Conservation (phyloP, 2,113 vertebrate genomes). For the Atlantisia rogersi region DNA sequence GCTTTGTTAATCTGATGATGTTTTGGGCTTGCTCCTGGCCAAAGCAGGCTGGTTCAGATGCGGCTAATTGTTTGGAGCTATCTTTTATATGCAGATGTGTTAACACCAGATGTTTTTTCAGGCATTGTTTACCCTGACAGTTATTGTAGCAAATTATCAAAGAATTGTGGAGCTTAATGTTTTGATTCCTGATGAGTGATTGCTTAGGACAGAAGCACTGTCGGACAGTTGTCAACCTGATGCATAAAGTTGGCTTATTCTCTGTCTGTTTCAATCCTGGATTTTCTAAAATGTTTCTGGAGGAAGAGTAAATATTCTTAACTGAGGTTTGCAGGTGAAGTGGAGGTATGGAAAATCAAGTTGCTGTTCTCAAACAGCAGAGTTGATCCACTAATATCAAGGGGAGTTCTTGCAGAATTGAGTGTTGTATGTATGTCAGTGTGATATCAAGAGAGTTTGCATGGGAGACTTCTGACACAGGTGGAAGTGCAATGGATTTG, state of each 20-base stretch:
- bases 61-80: not conserved
- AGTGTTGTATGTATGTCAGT: fast-evolving
- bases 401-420: not conserved
- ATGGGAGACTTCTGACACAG: not conserved
- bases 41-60: not conserved
- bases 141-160: not conserved
- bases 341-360: not conserved
- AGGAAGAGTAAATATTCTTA: not conserved
- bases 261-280: not conserved
- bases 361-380: not conserved
- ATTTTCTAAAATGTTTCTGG: not conserved
- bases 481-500: not conserved
- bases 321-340: not conserved
- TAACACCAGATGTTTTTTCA: not conserved
- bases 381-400: not conserved
- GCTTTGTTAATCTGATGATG: not conserved
- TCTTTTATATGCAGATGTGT: not conserved
- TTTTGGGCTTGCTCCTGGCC: not conserved
- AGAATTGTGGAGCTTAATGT: not conserved
- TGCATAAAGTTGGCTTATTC: not conserved
- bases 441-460: not conserved
- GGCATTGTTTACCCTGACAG: not conserved
- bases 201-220: not conserved
- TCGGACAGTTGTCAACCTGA: not conserved
- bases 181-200: not conserved